Conservation (phyloP, 1,140 invertebrate species). For the Hylyphantes graminicola region DNA sequence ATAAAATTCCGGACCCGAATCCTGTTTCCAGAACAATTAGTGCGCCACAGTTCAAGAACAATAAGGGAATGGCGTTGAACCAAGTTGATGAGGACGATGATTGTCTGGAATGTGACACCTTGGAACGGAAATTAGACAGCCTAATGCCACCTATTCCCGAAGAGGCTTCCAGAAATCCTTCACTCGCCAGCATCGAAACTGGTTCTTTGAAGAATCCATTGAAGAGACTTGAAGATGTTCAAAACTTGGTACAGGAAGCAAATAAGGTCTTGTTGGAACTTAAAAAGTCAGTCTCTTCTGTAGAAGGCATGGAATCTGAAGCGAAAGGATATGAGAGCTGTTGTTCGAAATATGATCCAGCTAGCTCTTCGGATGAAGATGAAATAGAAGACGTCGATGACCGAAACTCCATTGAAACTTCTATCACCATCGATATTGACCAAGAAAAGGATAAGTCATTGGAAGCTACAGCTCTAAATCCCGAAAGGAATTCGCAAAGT, state of each 20-base stretch:
- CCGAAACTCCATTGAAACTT: too few relatives aligned
- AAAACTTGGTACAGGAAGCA: constrained; percentile 11
- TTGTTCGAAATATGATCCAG: too few relatives aligned
- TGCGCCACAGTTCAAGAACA: background rate
- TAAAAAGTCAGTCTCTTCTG: background rate
- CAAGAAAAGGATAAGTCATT: too few relatives aligned
- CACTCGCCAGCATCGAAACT: background rate
- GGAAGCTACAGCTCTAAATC: too few relatives aligned
- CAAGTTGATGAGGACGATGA: background rate
- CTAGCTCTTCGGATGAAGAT: too few relatives aligned
- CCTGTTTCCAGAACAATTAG: background rate
- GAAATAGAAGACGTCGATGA: too few relatives aligned
- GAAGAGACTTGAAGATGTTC: background rate
- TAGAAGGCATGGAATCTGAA: too few relatives aligned
- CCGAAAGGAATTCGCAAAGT: too few relatives aligned
- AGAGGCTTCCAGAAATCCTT: constrained; percentile 12
- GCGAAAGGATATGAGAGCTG: too few relatives aligned
- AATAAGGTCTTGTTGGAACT: constrained; percentile 10
- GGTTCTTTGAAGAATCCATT: background rate
- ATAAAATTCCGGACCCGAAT: background rate
- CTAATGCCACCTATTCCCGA: constrained; percentile 35
- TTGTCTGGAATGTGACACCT: background rate
- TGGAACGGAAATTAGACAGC: background rate
- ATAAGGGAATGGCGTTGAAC: too few relatives aligned
- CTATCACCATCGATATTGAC: too few relatives aligned